phyloP scores from a whole-genome alignment of 2,113 vertebrate genomes.

The Cottus gobio region DNA sequence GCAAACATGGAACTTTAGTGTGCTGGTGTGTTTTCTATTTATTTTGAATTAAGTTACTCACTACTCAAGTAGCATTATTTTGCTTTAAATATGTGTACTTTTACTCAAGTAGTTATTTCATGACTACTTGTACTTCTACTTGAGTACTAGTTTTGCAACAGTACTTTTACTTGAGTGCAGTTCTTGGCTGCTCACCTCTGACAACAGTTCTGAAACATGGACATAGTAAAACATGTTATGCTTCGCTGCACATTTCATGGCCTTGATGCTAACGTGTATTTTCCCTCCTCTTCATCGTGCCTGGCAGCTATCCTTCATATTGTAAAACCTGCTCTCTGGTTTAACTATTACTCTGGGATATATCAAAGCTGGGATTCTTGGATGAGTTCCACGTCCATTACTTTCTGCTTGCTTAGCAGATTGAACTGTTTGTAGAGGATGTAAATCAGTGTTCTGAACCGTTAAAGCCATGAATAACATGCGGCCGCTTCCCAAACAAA shows the following conservation, averaged over 20 bases:
- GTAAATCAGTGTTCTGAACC: slow-evolving; percentile 22
- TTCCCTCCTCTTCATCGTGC: slow-evolving; percentile 13
- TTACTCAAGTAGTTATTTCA: not conserved
- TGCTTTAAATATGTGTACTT: not conserved
- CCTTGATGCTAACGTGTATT: slow-evolving; percentile 2
- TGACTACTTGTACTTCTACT: not conserved
- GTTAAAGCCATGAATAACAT: slow-evolving; percentile 38
- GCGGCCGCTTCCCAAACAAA: not conserved
- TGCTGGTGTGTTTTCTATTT: not conserved
- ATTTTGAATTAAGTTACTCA: not conserved
- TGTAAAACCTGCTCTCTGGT: slow-evolving; percentile 52
- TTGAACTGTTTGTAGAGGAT: slow-evolving; percentile 28
- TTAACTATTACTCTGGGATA: slow-evolving; percentile 61
- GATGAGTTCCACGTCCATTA: slow-evolving; percentile 49
- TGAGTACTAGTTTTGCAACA: not conserved
- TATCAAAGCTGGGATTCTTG: slow-evolving; percentile 52
- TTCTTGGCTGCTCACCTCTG: not conserved
- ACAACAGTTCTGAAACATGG: not conserved
- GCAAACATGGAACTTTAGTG: not conserved
- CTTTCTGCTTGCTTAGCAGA: slow-evolving; percentile 45
- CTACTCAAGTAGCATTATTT: not conserved
- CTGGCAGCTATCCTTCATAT: slow-evolving; percentile 43
- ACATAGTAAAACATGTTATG: slow-evolving; percentile 10
- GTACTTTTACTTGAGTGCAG: not conserved
- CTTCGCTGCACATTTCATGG: slow-evolving; percentile 17